These are phyloP conservation scores for Archilochus colubris DNA, from an alignment of 2,113 vertebrate species.

Conservation along the genomic window DNA sequence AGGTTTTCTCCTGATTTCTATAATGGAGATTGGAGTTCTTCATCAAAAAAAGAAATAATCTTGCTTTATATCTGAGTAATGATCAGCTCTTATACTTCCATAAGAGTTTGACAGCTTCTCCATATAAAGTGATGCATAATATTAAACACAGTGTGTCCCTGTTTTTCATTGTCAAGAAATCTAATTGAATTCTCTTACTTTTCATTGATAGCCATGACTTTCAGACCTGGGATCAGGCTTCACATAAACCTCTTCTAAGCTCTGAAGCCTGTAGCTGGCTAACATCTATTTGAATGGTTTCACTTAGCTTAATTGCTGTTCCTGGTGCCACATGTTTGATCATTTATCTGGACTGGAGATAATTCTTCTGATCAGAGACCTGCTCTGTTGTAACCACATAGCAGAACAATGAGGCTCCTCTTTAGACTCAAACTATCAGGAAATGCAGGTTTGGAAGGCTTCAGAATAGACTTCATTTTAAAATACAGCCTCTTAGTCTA, in stretches of 20 bases:
- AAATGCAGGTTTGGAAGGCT: not conserved
- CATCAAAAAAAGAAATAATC: not conserved
- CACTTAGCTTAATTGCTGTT: not conserved
- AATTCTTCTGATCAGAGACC: not conserved
- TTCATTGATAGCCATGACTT: not conserved
- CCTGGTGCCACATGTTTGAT: not conserved
- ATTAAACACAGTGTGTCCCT: not conserved
- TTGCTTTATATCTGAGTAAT: not conserved
- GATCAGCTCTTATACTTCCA: not conserved
- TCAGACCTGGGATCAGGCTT: not conserved
- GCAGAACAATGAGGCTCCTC: not conserved
- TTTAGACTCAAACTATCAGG: not conserved
- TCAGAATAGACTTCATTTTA: not conserved
- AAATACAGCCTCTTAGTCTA: not conserved
- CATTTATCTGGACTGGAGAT: not conserved
- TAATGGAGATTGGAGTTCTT: not conserved
- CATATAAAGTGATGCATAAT: not conserved
- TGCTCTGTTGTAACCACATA: not conserved
- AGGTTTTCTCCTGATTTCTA: not conserved
- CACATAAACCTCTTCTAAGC: not conserved
- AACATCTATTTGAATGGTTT: not conserved
- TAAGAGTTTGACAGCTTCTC: not conserved
- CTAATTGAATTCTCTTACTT: not conserved
- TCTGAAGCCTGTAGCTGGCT: not conserved
- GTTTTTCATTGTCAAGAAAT: not conserved